Conservation (phyloP, 2,797 vertebrate species). For the Sciurus carolinensis region DNA sequence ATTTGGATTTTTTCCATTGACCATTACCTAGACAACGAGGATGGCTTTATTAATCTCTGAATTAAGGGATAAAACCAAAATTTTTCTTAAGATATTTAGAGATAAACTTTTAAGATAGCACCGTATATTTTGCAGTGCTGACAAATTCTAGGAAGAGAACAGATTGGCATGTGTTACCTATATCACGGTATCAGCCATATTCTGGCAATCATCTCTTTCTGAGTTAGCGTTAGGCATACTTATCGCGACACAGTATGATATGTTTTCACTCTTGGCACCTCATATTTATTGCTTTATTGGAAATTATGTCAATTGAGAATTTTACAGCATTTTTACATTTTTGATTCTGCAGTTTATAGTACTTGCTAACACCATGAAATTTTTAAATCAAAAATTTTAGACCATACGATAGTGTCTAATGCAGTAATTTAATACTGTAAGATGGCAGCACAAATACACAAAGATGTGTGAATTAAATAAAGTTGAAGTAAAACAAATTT, state of each 20-base stretch:
- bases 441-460: background rate
- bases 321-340: background rate
- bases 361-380: background rate
- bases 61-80: slow-evolving; percentile 36
- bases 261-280: background rate
- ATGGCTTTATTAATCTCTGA: background rate
- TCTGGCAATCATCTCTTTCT: background rate
- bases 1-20: slow-evolving; percentile 6
- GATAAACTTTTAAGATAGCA: background rate
- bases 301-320: slow-evolving; percentile 34
- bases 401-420: background rate
- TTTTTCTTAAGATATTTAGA: slow-evolving; percentile 27
- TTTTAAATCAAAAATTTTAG: slow-evolving; percentile 33
- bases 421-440: background rate
- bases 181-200: background rate
- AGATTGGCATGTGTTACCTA: background rate
- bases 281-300: background rate
- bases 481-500: background rate
- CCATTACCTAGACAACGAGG: slow-evolving; percentile 51
- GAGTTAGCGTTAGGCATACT: background rate
- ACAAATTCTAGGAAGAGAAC: slow-evolving; percentile 3
- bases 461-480: background rate
- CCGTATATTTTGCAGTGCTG: background rate
- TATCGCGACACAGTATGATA: background rate
- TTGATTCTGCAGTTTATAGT: background rate